Conservation (phyloP, 37 sponge, comb jelly and placozoan genomes). For the Theonella swinhoei region DNA sequence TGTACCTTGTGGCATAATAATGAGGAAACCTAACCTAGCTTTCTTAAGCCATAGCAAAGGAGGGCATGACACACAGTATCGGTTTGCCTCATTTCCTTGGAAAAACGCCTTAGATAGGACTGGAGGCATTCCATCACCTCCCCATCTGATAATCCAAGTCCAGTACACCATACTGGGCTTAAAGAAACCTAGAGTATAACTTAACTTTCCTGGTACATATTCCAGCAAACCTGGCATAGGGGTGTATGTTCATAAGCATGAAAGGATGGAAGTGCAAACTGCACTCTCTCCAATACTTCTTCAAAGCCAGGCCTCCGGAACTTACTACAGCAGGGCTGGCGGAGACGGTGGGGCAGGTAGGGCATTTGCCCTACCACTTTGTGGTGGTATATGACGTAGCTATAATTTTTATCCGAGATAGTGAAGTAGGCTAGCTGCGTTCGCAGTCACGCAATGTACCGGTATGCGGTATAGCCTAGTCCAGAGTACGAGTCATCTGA, state of each 20-base stretch:
- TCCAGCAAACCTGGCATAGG: constrained; percentile 8
- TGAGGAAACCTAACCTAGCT: not conserved
- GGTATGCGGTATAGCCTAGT: no score
- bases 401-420: no score
- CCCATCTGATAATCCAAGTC: constrained; percentile 3
- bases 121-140: not conserved
- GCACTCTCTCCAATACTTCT: constrained; percentile 12
- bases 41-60: not conserved
- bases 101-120: not conserved
- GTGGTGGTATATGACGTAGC: no score
- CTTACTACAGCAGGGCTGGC: not conserved
- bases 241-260: constrained; percentile 15
- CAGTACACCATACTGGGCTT: not conserved
- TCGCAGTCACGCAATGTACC: no score
- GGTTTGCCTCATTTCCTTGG: constrained; percentile 16
- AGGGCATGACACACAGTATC: constrained; percentile 13
- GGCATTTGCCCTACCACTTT: no score
- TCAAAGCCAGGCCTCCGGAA: not conserved
- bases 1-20: not conserved
- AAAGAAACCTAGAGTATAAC: not conserved
- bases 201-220: not conserved
- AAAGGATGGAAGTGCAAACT: constrained; percentile 2
- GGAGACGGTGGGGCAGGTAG: no score
- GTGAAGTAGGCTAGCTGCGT: no score
- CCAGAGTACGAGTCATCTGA: no score